Conservation (phyloP, 2,797 vertebrate species). For the Neopelma chrysocephalum region DNA sequence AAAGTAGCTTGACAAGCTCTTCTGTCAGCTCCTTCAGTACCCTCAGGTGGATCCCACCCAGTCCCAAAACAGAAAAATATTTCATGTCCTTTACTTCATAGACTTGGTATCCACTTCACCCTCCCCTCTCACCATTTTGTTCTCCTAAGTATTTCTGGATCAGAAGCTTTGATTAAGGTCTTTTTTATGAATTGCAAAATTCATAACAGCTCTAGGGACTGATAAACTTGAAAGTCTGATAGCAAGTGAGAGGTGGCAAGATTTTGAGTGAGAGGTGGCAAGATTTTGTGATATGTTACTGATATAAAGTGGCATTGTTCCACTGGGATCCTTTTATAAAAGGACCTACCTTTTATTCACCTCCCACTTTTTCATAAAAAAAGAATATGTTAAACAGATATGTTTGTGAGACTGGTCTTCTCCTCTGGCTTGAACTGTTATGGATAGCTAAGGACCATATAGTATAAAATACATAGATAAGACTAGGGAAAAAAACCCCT, state of each 20-base stretch:
- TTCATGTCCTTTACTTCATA: neutral
- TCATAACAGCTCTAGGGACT: neutral
- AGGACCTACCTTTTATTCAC: neutral
- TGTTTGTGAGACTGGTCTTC: neutral
- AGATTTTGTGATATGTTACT: neutral
- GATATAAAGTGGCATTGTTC: neutral
- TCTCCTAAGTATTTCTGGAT: neutral
- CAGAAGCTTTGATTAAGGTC: neutral
- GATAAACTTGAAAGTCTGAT: neutral
- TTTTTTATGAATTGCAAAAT: neutral
- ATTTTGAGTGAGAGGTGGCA: neutral
- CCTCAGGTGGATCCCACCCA: neutral
- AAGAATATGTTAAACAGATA: neutral
- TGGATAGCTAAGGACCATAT: neutral
- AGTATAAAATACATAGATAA: neutral
- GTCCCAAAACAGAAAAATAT: neutral
- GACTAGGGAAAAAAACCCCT: fast-evolving
- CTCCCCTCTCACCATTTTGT: fast-evolving
- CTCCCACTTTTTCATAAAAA: neutral
- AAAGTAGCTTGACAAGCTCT: neutral
- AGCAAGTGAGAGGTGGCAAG: neutral
- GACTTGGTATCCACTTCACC: neutral
- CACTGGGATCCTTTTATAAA: neutral
- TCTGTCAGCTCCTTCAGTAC: neutral
- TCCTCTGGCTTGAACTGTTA: neutral